Base-by-base conservation (phyloP, 2,113 vertebrate species). In the Onychostoma macrolepis region DNA sequence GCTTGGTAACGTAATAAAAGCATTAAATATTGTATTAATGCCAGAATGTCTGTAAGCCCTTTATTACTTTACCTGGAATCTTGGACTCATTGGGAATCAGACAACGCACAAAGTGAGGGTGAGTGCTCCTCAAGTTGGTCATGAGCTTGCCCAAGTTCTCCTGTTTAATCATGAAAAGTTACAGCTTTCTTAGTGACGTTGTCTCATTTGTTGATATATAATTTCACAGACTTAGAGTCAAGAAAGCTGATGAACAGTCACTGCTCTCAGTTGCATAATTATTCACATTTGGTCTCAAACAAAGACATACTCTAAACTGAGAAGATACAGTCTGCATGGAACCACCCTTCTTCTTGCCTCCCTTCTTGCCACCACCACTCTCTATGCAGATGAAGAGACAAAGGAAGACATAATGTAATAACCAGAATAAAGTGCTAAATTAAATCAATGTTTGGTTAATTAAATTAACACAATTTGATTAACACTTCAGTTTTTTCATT, bases 311-410 rank as follows among this genome's bases (percentile, higher is more conserved):
- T 65, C 88, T 90, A 26, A 90, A 90, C 76, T 89, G 90, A 19
- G 90, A 88, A 24, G 90, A 89, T 36, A 90, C 90, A 33, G 88
- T 90, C 82, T 89, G 88, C 86, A 89, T 89, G 56, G 88, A 91
- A 13, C 90, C 88, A 87, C 90, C 90, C 90, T 91, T 91, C 85
- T 91, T 91, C 79, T 91, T 91, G 53, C 90, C 88, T 85, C 90
- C 88, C 74, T 91, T 91, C 33, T 88, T 89, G 3, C 13, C 15
- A 30, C 50, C 13, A 30, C 50, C 50, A 0, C 6, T 30, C 4
- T 87, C 81, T 87, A 50, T 26, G 19, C 0, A 76, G 4, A 48
- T 13, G 11, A 56, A 2, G 15, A 45, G 1, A 63, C 4, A 72
- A 26, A 69, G 1, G 6, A 19, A 8, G 13, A 0, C 4, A 67